Evolutionary conservation across 2,113 vertebrate species (phyloP).

Genomic region (Antigone vipio): DNA sequence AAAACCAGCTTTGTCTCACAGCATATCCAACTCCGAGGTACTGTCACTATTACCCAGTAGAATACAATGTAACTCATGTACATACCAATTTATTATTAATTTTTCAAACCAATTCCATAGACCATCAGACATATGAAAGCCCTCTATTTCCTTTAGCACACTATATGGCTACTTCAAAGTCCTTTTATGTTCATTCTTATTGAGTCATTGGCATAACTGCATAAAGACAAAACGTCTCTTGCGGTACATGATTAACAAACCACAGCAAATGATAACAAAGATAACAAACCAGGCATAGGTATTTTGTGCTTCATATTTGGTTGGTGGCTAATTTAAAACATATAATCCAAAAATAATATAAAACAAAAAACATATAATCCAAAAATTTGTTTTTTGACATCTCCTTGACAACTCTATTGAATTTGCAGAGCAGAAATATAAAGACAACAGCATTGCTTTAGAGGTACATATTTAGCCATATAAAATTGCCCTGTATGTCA

Average conservation of each 20-base stretch:
- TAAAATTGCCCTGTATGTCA: not conserved
- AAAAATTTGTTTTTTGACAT: not conserved
- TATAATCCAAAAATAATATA: not conserved
- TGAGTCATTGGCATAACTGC: not conserved
- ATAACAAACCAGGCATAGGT: not conserved
- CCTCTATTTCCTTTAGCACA: not conserved
- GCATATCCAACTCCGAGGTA: not conserved
- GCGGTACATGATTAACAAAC: not conserved
- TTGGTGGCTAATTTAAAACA: not conserved
- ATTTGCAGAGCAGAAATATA: not conserved
- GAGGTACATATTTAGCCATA: not conserved
- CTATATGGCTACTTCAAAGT: not conserved
- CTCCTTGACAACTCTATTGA: not conserved
- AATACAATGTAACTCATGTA: not conserved
- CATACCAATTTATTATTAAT: not conserved
- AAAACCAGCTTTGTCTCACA: slow-evolving; percentile 11
- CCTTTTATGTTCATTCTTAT: not conserved
- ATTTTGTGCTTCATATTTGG: not conserved
- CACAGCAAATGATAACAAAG: not conserved
- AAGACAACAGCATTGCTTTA: not conserved
- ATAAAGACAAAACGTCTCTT: not conserved
- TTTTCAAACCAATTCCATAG: not conserved
- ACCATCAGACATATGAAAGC: not conserved
- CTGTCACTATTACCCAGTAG: not conserved
- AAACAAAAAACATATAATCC: not conserved